Evolutionary conservation across 2,888 invertebrate genomes (phyloP).

Genomic region (Amiota minor): DNA sequence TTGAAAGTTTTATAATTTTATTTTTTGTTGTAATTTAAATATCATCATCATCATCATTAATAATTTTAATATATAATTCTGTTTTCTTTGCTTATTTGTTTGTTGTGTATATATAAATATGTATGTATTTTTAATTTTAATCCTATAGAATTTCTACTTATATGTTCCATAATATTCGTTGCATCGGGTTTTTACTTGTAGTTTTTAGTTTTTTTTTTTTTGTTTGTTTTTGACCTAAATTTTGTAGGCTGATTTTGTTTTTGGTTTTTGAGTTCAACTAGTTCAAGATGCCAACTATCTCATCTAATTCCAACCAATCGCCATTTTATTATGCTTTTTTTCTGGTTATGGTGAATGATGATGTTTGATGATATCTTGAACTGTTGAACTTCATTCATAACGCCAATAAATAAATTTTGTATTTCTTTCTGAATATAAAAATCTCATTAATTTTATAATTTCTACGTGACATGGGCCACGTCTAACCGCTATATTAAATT

Average conservation of each 20-base stretch:
- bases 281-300: not conserved
- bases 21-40: not conserved
- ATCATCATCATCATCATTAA: slow-evolving; percentile 25
- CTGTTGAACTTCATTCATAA: no score
- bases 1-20: slow-evolving; percentile 40
- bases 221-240: slow-evolving; percentile 44
- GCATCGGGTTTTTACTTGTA: slow-evolving; percentile 73
- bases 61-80: slow-evolving; percentile 51
- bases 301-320: not conserved
- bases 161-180: slow-evolving; percentile 74
- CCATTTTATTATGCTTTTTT: not conserved
- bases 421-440: slow-evolving; percentile 9
- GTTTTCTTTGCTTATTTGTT: slow-evolving; percentile 16
- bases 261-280: not conserved
- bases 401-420: no score
- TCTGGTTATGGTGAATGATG: not conserved
- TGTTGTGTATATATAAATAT: slow-evolving; percentile 59
- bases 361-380: not conserved
- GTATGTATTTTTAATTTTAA: slow-evolving; percentile 54
- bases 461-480: not conserved
- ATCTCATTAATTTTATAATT: slow-evolving; percentile 4
- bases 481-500: not conserved
- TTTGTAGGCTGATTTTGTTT: slow-evolving; percentile 54
- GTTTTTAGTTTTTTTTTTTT: slow-evolving; percentile 63
- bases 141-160: slow-evolving; percentile 73